Percentiles rank a stretch among this genome's conserved stretches.
Conservation (phyloP, 2,888 invertebrate species). For the Drosophila lacicola region DNA sequence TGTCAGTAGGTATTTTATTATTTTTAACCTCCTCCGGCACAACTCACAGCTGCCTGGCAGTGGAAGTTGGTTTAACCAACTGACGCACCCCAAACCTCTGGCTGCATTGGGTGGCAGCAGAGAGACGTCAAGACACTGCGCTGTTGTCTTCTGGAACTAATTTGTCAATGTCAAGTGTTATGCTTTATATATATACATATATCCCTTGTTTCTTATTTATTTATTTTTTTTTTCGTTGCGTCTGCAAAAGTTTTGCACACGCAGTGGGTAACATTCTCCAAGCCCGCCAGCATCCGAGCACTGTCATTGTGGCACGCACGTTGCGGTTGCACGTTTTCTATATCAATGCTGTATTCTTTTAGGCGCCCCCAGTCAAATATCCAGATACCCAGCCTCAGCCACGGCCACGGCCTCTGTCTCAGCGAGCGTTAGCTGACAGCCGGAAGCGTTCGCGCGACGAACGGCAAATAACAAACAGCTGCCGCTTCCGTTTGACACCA, state of each 20-base stretch:
- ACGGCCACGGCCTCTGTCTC: background rate
- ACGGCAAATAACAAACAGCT: conserved; percentile 57
- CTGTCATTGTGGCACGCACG: conserved; percentile 31
- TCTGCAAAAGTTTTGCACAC: conserved; percentile 65
- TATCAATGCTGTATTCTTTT: conserved; percentile 64
- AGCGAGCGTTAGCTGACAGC: conserved; percentile 42
- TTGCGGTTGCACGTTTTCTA: conserved; percentile 73
- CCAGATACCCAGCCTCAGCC: background rate
- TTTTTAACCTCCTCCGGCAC: conserved; percentile 66
- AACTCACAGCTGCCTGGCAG: conserved; percentile 20
- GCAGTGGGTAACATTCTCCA: conserved; percentile 28
- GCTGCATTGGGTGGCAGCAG: conserved; percentile 1
- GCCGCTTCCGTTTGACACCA: conserved; percentile 57
- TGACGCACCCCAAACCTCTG: conserved; percentile 16
- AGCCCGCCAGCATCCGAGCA: conserved; percentile 12
- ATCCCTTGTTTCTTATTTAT: background rate
- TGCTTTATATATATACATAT: conserved; percentile 62
- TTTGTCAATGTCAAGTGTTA: conserved; percentile 84
- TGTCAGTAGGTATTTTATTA: conserved; percentile 81
- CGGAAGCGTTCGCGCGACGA: conserved; percentile 62
- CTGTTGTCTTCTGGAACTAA: conserved; percentile 78
- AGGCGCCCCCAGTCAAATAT: conserved; percentile 42
- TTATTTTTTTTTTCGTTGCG: conserved; percentile 20
- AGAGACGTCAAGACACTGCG: conserved; percentile 26
- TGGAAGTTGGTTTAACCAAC: conserved; percentile 57